Evolutionary conservation across 2,888 invertebrate genomes (phyloP).

Genomic region (Biston stratarius): DNA sequence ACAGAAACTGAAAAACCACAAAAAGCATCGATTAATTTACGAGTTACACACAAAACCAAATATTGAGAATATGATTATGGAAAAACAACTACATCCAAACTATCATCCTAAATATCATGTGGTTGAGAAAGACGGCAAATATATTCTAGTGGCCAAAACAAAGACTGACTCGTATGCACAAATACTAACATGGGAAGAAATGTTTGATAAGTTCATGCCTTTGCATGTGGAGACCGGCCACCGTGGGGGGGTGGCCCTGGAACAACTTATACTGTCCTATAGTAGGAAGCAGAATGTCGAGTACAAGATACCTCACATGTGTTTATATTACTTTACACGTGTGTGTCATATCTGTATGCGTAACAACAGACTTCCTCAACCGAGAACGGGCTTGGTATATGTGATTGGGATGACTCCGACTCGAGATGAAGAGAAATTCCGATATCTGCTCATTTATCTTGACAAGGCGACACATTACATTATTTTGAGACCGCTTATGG

Average conservation of each 20-base stretch:
- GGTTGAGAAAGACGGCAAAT: not conserved
- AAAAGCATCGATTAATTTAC: not conserved
- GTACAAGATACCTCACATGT: not conserved
- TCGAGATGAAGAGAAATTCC: not conserved
- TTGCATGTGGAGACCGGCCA: not conserved
- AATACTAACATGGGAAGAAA: slow-evolving; percentile 4
- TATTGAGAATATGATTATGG: not conserved
- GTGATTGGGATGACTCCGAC: not conserved
- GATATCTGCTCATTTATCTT: slow-evolving; percentile 4
- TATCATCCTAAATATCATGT: not conserved
- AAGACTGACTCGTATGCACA: not conserved
- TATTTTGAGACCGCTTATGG: not conserved
- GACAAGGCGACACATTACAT: slow-evolving; percentile 5
- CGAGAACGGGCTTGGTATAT: not conserved
- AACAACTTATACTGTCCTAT: not conserved
- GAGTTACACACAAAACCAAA: not conserved
- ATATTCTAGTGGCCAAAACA: not conserved
- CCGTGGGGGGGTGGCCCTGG: not conserved
- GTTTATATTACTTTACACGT: not conserved
- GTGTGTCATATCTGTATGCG: not conserved
- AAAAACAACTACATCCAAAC: not conserved
- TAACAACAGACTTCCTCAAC: too few species aligned
- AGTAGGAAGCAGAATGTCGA: not conserved
- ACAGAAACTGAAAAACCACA: not conserved
- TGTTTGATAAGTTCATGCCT: slow-evolving; percentile 6